These are phyloP conservation scores for Zoanthus gigantus DNA, from an alignment of 92 coral and sea anemone species.

Conservation along the genomic window DNA sequence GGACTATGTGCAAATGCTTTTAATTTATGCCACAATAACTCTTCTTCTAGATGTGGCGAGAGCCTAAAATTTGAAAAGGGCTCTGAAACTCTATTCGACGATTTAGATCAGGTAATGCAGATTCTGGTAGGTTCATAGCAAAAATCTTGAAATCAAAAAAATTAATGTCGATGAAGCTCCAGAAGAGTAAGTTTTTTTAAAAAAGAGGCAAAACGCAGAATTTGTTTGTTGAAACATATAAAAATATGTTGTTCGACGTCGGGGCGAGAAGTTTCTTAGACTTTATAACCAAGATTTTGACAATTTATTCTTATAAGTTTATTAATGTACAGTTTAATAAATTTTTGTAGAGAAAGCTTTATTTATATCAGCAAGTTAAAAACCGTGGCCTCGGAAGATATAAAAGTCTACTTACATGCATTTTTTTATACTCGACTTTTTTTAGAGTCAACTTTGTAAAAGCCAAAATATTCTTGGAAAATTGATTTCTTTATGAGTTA, in stretches of 20 bases:
- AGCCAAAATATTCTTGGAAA: conserved; percentile 10
- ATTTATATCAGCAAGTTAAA: conserved; percentile 22
- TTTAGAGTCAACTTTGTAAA: background rate
- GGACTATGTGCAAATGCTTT: conserved; percentile 84
- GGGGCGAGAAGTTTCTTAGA: background rate
- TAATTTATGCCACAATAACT: conserved; percentile 40
- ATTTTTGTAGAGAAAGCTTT: conserved; percentile 33
- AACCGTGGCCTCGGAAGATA: background rate
- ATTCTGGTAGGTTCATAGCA: conserved; percentile 90
- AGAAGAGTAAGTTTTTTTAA: background rate
- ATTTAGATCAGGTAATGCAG: conserved; percentile 98
- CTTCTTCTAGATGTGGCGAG: conserved; percentile 80
- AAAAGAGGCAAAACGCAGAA: background rate
- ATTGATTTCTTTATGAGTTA: no score
- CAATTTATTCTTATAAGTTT: background rate
- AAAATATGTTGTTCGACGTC: background rate
- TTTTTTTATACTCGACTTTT: conserved; percentile 19
- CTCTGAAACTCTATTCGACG: conserved; percentile 81
- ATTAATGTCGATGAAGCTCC: background rate
- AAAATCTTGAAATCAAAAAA: background rate
- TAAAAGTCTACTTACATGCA: background rate
- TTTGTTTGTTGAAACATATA: conserved; percentile 2
- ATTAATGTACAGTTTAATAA: conserved; percentile 35
- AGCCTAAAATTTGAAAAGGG: conserved; percentile 81
- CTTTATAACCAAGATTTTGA: conserved; percentile 18